phyloP scores from a whole-genome alignment of 2,113 vertebrate genomes.

The Psittacus erithacus region DNA sequence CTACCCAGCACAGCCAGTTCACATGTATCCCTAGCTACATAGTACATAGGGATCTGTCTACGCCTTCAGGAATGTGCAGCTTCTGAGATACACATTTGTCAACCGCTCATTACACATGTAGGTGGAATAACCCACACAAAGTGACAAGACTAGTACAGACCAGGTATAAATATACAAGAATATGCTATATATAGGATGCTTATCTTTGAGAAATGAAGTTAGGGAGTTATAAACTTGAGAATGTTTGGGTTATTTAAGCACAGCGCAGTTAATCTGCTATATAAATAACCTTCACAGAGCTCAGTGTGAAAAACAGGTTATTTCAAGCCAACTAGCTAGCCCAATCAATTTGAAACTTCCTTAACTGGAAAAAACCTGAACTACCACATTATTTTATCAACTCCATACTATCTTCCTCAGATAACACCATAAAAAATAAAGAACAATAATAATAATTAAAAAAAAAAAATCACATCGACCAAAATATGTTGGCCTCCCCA shows the following conservation, averaged over 20 bases:
- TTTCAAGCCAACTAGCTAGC: not conserved
- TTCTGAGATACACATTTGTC: not conserved
- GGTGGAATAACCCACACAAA: slow-evolving; percentile 5
- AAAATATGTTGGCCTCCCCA: not conserved
- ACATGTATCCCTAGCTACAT: not conserved
- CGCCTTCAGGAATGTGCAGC: not conserved
- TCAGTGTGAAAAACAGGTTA: not conserved
- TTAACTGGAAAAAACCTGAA: not conserved
- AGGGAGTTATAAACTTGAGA: not conserved
- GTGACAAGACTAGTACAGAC: not conserved
- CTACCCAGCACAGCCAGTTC: not conserved
- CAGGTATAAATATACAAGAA: slow-evolving; percentile 21
- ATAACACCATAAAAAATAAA: not conserved
- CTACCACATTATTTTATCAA: not conserved
- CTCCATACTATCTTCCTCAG: not conserved
- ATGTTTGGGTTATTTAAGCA: slow-evolving; percentile 29
- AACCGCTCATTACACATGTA: not conserved
- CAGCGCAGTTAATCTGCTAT: not conserved
- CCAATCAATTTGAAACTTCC: not conserved
- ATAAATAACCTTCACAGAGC: not conserved
- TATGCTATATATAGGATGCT: not conserved
- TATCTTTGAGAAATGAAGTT: slow-evolving; percentile 16
- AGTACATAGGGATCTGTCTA: not conserved
- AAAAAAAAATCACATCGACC: not conserved
- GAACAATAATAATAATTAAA: not conserved